Conservation (phyloP, 2,797 vertebrate species). For the Lithobates sylvaticus region DNA sequence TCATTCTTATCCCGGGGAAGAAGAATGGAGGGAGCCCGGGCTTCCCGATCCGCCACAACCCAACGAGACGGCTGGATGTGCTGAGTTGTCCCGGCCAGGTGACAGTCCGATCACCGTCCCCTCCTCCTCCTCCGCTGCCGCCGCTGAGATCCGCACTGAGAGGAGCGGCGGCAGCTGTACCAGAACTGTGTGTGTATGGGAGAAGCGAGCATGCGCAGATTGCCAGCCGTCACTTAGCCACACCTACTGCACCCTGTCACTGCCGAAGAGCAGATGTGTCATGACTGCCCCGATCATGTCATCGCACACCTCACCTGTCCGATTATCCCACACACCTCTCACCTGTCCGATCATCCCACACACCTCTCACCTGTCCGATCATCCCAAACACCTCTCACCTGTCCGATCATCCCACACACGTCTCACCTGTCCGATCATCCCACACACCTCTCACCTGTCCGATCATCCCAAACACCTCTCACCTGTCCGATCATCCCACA, state of each 20-base stretch:
- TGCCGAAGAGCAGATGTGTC: background rate
- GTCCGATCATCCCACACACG: too few species aligned
- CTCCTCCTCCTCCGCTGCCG: background rate
- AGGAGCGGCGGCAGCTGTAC: conserved; percentile 71
- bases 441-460: too few species aligned
- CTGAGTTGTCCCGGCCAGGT: background rate
- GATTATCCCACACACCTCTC: too few species aligned
- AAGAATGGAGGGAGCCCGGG: conserved; percentile 50
- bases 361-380: too few species aligned
- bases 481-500: too few species aligned
- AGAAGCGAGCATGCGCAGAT: conserved; percentile 76
- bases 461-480: too few species aligned
- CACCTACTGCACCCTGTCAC: conserved; percentile 55
- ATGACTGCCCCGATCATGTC: too few species aligned
- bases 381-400: too few species aligned
- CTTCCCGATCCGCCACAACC: conserved; percentile 16
- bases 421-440: too few species aligned
- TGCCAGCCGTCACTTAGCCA: conserved; percentile 73
- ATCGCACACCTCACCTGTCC: too few species aligned
- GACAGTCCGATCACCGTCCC: background rate
- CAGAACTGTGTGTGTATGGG: conserved; percentile 74
- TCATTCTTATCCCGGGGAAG: conserved; percentile 68
- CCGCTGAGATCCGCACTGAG: conserved; percentile 44
- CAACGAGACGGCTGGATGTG: background rate
- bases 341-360: too few species aligned